Conservation (phyloP, 2,888 invertebrate species). For the Syrista parreyssii region DNA sequence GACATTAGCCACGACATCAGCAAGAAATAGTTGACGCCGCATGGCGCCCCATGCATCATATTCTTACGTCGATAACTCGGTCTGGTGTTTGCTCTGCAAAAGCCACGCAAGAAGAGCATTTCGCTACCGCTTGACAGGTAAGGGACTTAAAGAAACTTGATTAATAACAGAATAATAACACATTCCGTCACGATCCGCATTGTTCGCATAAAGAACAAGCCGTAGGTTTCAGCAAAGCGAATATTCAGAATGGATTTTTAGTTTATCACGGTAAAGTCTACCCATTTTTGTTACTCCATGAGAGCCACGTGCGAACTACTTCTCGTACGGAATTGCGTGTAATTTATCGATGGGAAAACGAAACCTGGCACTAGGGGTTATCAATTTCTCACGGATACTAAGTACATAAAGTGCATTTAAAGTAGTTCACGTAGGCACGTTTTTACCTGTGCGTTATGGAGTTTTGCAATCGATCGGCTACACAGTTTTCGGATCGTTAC, state of each 20-base stretch:
- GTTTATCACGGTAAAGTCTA: background rate
- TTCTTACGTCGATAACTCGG: constrained; percentile 46
- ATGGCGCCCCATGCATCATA: constrained; percentile 50
- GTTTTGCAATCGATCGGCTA: background rate
- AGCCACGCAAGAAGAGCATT: constrained; percentile 48
- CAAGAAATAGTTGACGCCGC: constrained; percentile 43
- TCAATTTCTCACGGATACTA: constrained; percentile 7
- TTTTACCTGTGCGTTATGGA: background rate
- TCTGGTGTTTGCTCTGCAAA: constrained; percentile 29
- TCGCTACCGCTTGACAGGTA: constrained; percentile 46
- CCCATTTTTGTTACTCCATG: background rate
- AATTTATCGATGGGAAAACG: background rate
- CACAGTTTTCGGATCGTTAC: background rate
- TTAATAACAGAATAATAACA: constrained; percentile 62
- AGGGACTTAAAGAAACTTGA: constrained; percentile 54
- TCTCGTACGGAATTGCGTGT: background rate
- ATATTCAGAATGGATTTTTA: background rate
- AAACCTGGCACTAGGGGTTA: constrained; percentile 10
- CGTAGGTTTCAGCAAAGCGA: background rate
- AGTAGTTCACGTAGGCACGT: background rate
- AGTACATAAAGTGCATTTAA: background rate
- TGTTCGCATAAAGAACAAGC: background rate
- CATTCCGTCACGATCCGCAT: constrained; percentile 19
- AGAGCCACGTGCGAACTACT: background rate
- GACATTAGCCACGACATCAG: constrained; percentile 30